Evolutionary conservation across 2,113 vertebrate species (phyloP).

Genomic region (Callorhinus ursinus): DNA sequence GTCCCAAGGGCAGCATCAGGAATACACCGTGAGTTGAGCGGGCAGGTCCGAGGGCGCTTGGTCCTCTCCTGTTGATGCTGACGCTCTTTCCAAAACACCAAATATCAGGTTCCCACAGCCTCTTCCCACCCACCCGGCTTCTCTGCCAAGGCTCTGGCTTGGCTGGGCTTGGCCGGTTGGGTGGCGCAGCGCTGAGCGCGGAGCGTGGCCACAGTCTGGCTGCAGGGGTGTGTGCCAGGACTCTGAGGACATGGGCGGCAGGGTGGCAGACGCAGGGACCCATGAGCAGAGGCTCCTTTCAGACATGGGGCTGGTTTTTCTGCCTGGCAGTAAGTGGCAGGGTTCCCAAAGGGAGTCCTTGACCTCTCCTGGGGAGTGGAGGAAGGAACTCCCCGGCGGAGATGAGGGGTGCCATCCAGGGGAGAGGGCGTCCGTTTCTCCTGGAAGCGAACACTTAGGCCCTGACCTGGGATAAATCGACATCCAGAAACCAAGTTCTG

Average conservation of each 20-base stretch:
- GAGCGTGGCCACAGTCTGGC: fast-evolving
- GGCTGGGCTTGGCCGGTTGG: too few relatives aligned
- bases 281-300: not conserved
- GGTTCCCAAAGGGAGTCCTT: not conserved
- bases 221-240: not conserved
- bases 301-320: fast-evolving
- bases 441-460: not conserved
- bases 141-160: too few relatives aligned
- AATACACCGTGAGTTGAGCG: fast-evolving
- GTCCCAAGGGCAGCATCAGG: fast-evolving
- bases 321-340: not conserved
- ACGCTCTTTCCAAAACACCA: fast-evolving
- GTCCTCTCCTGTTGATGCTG: fast-evolving
- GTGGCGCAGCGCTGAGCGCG: not conserved
- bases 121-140: fast-evolving
- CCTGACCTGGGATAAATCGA: not conserved
- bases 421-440: fast-evolving
- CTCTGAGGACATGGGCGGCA: fast-evolving
- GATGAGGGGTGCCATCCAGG: fast-evolving
- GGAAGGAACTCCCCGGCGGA: too few relatives aligned
- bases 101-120: fast-evolving
- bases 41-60: fast-evolving
- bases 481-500: not conserved
- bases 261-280: not conserved
- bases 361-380: too few relatives aligned